Conservation (phyloP, 2,888 invertebrate species). For the Blera fallax region DNA sequence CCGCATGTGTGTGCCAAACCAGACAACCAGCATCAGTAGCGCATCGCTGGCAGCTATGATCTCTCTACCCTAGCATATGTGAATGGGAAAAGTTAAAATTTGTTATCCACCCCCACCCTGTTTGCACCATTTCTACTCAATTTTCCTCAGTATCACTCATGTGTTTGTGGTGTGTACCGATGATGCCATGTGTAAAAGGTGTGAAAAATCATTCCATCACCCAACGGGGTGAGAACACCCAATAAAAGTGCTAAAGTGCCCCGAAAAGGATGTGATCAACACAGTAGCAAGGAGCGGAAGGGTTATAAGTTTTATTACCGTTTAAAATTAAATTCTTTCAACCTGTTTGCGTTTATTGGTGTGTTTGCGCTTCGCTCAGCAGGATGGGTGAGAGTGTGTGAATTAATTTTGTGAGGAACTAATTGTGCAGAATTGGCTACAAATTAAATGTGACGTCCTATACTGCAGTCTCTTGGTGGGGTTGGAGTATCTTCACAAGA, state of each 20-base stretch:
- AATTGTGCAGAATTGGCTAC: conserved; percentile 56
- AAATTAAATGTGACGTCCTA: conserved; percentile 36
- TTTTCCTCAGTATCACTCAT: conserved; percentile 17
- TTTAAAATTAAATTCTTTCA: conserved; percentile 72
- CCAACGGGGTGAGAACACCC: conserved; percentile 29
- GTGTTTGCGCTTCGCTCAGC: background rate
- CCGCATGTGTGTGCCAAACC: conserved; percentile 54
- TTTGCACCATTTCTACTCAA: conserved; percentile 11
- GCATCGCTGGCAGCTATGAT: conserved; percentile 29
- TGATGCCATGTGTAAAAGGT: conserved; percentile 60
- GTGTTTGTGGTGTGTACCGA: conserved; percentile 54
- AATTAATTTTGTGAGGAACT: conserved; percentile 55
- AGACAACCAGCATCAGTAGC: background rate
- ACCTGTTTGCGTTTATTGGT: conserved; percentile 62
- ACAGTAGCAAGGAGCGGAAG: conserved; percentile 15
- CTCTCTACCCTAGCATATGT: conserved; percentile 42
- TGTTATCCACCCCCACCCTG: conserved; percentile 28
- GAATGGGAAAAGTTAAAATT: conserved; percentile 18
- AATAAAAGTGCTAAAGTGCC: conserved; percentile 66
- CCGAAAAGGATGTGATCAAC: conserved; percentile 31
- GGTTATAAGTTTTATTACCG: conserved; percentile 71
- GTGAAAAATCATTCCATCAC: conserved; percentile 62
- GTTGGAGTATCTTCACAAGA: background rate
- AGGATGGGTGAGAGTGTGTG: conserved; percentile 9
- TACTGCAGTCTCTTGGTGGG: background rate